Conservation (phyloP, 2,888 invertebrate genomes). For the Ernsta delagoae region DNA sequence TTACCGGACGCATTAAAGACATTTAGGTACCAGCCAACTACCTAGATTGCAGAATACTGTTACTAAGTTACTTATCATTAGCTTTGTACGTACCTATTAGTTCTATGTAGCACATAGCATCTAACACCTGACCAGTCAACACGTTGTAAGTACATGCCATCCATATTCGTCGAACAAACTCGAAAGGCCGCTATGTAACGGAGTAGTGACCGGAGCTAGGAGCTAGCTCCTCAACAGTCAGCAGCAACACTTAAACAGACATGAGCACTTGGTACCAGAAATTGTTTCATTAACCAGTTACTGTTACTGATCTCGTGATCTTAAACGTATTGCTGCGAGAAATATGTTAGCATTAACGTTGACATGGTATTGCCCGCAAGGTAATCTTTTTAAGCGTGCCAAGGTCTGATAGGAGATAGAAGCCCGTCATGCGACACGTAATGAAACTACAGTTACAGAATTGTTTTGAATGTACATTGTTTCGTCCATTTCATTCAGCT, state of each 20-base stretch:
- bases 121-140: not conserved
- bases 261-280: conserved; percentile 14
- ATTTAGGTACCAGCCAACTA: too few relatives aligned
- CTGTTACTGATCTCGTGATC: conserved; percentile 27
- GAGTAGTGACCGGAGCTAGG: conserved; percentile 39
- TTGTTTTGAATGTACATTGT: not conserved
- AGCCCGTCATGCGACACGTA: conserved; percentile 12
- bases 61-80: too few relatives aligned
- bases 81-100: too few relatives aligned
- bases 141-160: conserved; percentile 17
- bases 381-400: conserved; percentile 28
- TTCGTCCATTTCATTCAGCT: conserved; percentile 5
- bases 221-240: conserved; percentile 25
- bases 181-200: conserved; percentile 48
- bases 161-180: conserved; percentile 41
- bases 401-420: conserved; percentile 7
- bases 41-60: too few relatives aligned
- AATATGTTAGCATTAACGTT: conserved; percentile 28
- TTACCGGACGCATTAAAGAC: too few relatives aligned
- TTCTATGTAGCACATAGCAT: not conserved
- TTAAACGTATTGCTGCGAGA: conserved; percentile 23
- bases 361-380: conserved; percentile 15
- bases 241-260: not conserved
- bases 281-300: conserved; percentile 30
- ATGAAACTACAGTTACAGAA: not conserved